Evolutionary conservation across 1,140 invertebrate genomes (phyloP).

Genomic region (Philotrypesis tridentata): DNA sequence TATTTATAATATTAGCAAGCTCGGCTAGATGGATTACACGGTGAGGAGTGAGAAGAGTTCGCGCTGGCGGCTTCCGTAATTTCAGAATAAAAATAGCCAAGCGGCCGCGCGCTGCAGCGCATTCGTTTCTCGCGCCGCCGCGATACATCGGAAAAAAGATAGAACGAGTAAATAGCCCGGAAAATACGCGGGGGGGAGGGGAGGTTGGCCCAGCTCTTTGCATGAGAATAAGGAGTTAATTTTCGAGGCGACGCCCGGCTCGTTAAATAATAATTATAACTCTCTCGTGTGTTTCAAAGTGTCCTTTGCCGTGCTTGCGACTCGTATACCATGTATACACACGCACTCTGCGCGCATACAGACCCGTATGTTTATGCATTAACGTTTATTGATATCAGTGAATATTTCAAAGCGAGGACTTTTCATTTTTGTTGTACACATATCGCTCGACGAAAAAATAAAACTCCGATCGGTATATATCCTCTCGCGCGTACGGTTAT

Average conservation of each 20-base stretch:
- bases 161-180: not conserved
- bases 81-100: conserved; percentile 18
- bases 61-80: conserved; percentile 8
- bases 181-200: too few relatives aligned
- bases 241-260: not conserved
- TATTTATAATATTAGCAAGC: conserved; percentile 32
- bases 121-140: not conserved
- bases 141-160: not conserved
- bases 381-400: too few relatives aligned
- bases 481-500: too few relatives aligned
- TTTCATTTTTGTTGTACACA: too few relatives aligned
- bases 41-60: not conserved
- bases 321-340: too few relatives aligned
- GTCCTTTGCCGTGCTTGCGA: not conserved
- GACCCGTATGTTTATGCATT: too few relatives aligned
- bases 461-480: too few relatives aligned
- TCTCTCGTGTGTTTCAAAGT: not conserved
- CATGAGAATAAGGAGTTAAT: not conserved
- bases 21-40: not conserved
- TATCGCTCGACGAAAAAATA: too few relatives aligned
- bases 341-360: too few relatives aligned
- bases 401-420: too few relatives aligned
- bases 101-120: not conserved
- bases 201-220: not conserved
- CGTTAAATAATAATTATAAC: not conserved